A percentile compares a stretch with the other conserved stretches of the same genome.
These are phyloP conservation scores for Torymus tubicola DNA, from an alignment of 2,888 invertebrate species.

Conservation along the genomic window DNA sequence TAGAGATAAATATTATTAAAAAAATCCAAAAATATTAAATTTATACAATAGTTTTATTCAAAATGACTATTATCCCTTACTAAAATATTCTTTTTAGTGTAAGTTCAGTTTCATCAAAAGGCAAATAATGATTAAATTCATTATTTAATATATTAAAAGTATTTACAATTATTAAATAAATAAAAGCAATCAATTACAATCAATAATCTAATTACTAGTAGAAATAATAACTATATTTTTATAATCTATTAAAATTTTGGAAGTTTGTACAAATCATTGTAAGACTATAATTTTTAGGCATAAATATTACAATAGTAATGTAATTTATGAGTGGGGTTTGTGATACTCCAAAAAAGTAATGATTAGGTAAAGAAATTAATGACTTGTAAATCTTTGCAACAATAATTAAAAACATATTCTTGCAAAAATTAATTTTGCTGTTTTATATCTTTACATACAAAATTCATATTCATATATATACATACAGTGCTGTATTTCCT, in stretches of 20 bases:
- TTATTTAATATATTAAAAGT: conserved; percentile 9
- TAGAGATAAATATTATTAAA: conserved; percentile 20
- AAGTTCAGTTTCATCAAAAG: not conserved
- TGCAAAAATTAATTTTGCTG: conserved; percentile 48
- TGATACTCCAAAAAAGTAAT: conserved; percentile 32
- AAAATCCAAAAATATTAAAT: conserved; percentile 8
- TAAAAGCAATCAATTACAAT: not conserved
- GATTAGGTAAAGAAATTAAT: conserved; percentile 15
- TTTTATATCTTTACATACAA: conserved; percentile 52
- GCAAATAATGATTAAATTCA: conserved; percentile 6
- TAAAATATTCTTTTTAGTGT: conserved; percentile 4
- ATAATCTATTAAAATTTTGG: not conserved
- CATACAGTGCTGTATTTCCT: conserved; percentile 46
- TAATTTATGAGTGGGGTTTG: conserved; percentile 23
- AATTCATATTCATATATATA: conserved; percentile 50
- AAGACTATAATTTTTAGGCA: not conserved
- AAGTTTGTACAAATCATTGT: not conserved
- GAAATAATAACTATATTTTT: not conserved
- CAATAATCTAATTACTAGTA: conserved; percentile 3
- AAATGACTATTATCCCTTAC: conserved; percentile 11
- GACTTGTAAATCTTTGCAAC: conserved; percentile 46
- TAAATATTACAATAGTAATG: conserved; percentile 4
- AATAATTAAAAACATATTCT: conserved; percentile 49
- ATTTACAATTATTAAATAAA: conserved; percentile 32
- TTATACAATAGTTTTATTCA: conserved; percentile 18